These are phyloP conservation scores for Drosophila serrata DNA, from an alignment of 1,140 invertebrate species.

Conservation along the genomic window DNA sequence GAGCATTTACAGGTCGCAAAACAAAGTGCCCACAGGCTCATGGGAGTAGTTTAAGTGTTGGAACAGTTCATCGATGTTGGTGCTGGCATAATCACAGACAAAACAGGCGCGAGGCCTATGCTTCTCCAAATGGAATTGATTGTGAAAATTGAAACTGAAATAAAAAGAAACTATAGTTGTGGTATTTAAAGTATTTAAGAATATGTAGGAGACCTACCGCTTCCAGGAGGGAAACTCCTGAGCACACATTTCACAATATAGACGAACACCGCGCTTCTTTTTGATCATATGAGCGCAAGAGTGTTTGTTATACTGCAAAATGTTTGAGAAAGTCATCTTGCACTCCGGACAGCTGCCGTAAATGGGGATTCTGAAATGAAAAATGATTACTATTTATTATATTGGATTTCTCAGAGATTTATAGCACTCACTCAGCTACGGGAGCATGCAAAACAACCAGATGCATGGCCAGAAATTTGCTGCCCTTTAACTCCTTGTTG, in stretches of 20 bases:
- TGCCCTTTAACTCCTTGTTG: conserved; percentile 26
- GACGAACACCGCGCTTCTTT: conserved; percentile 50
- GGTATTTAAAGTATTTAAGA: background rate
- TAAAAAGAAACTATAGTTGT: background rate
- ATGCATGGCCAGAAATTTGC: conserved; percentile 64
- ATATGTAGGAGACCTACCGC: conserved; percentile 40
- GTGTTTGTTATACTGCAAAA: conserved; percentile 77
- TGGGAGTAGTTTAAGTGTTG: conserved; percentile 75
- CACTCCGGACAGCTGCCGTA: conserved; percentile 77
- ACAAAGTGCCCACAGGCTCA: conserved; percentile 60
- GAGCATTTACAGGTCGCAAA: conserved; percentile 65
- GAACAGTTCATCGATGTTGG: conserved; percentile 74
- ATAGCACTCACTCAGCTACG: conserved; percentile 60
- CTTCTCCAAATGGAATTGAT: conserved; percentile 77
- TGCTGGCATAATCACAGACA: conserved; percentile 61
- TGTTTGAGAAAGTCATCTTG: conserved; percentile 71
- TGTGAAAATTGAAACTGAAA: conserved; percentile 73
- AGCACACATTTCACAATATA: conserved; percentile 71
- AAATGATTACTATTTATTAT: background rate
- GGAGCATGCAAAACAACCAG: conserved; percentile 70
- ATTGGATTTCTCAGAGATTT: background rate
- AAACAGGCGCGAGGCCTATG: conserved; percentile 73
- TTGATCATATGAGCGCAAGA: conserved; percentile 74
- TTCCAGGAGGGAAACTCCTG: conserved; percentile 78
- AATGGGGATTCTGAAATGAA: conserved; percentile 61